A percentile compares a stretch with the other conserved stretches of the same genome.
These are phyloP conservation scores for Periophthalmodon schlosseri DNA, from an alignment of 2,113 vertebrate species.

Conservation along the genomic window DNA sequence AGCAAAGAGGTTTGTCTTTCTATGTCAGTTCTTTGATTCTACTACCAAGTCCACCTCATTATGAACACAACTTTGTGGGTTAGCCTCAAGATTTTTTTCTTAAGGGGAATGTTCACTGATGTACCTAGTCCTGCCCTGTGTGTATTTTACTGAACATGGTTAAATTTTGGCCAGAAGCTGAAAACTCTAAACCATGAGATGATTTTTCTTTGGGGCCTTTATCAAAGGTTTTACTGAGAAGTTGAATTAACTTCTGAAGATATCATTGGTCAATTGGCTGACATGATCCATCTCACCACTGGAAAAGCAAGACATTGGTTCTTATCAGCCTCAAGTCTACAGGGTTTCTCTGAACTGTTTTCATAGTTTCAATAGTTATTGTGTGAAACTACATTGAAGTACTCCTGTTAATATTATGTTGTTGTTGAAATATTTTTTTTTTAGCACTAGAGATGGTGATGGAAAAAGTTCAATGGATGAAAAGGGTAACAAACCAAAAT, in stretches of 20 bases:
- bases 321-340: constrained; percentile 83
- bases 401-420: constrained; percentile 66
- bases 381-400: constrained; percentile 47
- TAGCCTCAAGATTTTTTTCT: constrained; percentile 92
- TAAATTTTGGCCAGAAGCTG: constrained; percentile 78
- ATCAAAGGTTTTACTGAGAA: constrained; percentile 89
- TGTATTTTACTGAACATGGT: constrained; percentile 77
- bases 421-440: constrained; percentile 87
- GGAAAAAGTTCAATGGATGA: constrained; percentile 93
- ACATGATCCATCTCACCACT: constrained; percentile 92
- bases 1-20: constrained; percentile 99
- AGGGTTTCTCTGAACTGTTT: constrained; percentile 70
- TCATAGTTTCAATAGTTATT: constrained; percentile 21
- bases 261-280: constrained; percentile 98
- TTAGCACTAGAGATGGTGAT: constrained; percentile 96
- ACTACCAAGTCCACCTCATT: constrained; percentile 98
- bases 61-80: constrained; percentile 98
- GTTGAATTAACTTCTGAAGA: constrained; percentile 96
- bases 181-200: constrained; percentile 90
- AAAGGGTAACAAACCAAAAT: constrained; percentile 82
- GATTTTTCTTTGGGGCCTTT: constrained; percentile 83
- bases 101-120: constrained; percentile 83
- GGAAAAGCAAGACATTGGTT: constrained; percentile 90
- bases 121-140: constrained; percentile 89
- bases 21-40: constrained; percentile 99